phyloP scores from a whole-genome alignment of 2,888 invertebrate species.

The Aphrophora alni region DNA sequence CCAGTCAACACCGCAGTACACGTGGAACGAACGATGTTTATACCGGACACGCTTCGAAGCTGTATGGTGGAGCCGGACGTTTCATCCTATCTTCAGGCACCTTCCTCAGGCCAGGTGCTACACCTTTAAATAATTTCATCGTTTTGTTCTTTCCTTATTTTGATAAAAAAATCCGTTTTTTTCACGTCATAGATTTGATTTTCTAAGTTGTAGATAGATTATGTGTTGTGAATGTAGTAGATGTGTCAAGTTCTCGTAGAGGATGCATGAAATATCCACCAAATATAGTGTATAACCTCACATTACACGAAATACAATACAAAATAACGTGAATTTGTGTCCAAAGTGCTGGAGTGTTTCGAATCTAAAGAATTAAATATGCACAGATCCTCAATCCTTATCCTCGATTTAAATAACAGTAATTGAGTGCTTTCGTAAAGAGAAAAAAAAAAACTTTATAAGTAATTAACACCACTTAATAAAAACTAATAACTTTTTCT shows the following conservation, averaged over 20 bases:
- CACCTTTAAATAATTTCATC: slow-evolving; percentile 42
- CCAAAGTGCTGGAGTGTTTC: neutral
- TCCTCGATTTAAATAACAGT: neutral
- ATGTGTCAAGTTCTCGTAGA: neutral
- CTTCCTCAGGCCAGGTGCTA: slow-evolving; percentile 92
- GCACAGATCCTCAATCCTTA: neutral
- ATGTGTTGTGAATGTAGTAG: slow-evolving; percentile 4
- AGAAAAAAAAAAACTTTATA: no score
- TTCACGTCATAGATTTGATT: neutral
- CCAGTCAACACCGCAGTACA: slow-evolving; percentile 24
- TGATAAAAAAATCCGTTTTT: neutral
- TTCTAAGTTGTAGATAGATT: slow-evolving; percentile 12
- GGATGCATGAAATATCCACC: neutral
- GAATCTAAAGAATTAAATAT: neutral
- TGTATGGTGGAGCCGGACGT: slow-evolving; percentile 96
- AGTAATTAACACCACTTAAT: no score
- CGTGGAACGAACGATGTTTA: slow-evolving; percentile 69
- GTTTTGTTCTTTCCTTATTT: slow-evolving; percentile 39
- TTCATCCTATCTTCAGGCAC: slow-evolving; percentile 92
- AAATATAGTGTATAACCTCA: neutral
- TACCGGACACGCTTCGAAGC: slow-evolving; percentile 91
- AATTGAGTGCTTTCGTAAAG: no score
- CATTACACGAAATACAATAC: neutral
- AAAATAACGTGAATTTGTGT: no score
- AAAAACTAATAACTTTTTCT: no score